Evolutionary conservation across 2,797 vertebrate genomes (phyloP), one percentile per base, ranked within the genome.

Genomic region (Peromyscus eremicus): DNA sequence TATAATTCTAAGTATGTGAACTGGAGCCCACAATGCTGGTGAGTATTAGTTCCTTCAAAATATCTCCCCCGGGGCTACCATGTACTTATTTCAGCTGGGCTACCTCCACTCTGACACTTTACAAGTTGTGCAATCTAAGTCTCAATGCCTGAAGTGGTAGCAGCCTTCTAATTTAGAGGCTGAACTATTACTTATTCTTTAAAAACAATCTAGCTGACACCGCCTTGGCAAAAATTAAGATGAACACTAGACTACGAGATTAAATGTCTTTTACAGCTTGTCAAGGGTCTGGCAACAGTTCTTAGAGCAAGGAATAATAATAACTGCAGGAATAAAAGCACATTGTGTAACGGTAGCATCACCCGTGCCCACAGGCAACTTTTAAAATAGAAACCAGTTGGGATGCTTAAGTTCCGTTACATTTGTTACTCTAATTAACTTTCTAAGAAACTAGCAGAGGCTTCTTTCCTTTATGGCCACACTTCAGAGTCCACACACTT

Each of bases 151-250:
- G 16, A 4, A 66, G 8, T 60, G 27, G 5, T 34, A 21, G 32
- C 17, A 34, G 4, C 79, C 40, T 73, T 92, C 25, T 83, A 37
- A 85, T 81, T 82, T 79, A 91, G 68, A 49, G 9, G 21, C 29
- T 52, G 17, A 7, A 4, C 27, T 66, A 79, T 34, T 23, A n/a
- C 29, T 81, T 81, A 62, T 7, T 83, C 57, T 57, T 32, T 40
- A 79, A 62, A 86, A 94, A 55, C 79, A 76, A 23, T 11, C 5
- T 84, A 6, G 21, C 55, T 91, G 83, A 73, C 46, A 62, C 5
- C 57, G 62, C 91, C 88, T 91, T 62, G 77, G 62, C 7, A 96
- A 92, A 89, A 96, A 71, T 71, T 21, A 83, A 43, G 19, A 87
- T 73, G 23, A 91, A 90, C 49, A 81, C 14, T 92, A 68, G 32